Evolutionary conservation across 2,888 invertebrate species (phyloP).

Genomic region (Phania funesta): DNA sequence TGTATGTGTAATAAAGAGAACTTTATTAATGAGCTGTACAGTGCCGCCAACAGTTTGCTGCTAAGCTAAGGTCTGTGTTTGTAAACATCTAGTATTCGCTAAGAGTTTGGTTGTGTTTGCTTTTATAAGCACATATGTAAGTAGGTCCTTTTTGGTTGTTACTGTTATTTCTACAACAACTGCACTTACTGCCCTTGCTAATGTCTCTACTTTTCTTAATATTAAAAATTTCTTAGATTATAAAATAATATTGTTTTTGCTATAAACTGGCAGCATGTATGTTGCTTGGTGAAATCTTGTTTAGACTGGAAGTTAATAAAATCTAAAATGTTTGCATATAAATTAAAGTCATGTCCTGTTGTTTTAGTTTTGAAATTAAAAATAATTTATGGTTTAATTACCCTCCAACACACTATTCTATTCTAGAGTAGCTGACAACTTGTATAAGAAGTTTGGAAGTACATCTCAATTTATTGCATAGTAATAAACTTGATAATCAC

Average conservation of each 20-base stretch:
- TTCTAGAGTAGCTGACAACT: too few species aligned
- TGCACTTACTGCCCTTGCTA: background rate
- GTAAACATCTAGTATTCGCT: background rate
- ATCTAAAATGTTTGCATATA: slow-evolving; percentile 55
- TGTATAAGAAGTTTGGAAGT: background rate
- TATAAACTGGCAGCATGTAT: slow-evolving; percentile 25
- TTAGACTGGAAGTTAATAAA: slow-evolving; percentile 65
- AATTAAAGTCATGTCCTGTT: slow-evolving; percentile 58
- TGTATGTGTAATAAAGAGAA: background rate
- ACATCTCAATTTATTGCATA: too few species aligned
- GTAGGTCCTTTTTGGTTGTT: slow-evolving; percentile 24
- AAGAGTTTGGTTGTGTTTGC: background rate
- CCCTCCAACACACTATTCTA: too few species aligned
- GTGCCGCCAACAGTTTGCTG: slow-evolving; percentile 41
- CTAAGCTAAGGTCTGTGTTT: slow-evolving; percentile 19
- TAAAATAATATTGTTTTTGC: slow-evolving; percentile 1
- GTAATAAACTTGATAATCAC: too few species aligned
- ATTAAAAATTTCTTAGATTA: slow-evolving; percentile 32
- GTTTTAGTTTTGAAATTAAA: background rate
- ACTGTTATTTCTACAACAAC: slow-evolving; percentile 1
- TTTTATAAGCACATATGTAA: slow-evolving; percentile 27
- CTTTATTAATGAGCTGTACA: slow-evolving; percentile 29
- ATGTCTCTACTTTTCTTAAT: background rate
- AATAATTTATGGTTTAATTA: too few species aligned
- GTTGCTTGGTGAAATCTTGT: slow-evolving; percentile 51